Percentiles rank a stretch among this genome's conserved stretches.
Evolutionary conservation across 2,888 invertebrate genomes (phyloP).

Genomic region (Caenorhabditis panamensis): DNA sequence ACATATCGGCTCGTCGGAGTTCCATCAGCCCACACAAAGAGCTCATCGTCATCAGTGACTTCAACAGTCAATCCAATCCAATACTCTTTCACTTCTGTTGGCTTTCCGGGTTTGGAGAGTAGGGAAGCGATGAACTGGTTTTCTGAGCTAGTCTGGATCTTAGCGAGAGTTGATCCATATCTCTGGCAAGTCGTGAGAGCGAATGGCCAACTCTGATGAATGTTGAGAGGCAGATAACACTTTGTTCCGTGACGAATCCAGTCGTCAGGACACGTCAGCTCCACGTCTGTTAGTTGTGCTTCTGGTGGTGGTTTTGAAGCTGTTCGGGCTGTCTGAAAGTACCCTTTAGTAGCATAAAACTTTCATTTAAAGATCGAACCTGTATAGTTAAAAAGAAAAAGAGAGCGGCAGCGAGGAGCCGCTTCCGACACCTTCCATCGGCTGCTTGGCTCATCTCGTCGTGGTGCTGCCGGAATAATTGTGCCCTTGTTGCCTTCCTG

Average conservation of each 20-base stretch:
- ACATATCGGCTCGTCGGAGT: slow-evolving; percentile 77
- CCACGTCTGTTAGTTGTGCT: slow-evolving; percentile 66
- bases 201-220: slow-evolving; percentile 80
- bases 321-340: slow-evolving; percentile 34
- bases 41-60: slow-evolving; percentile 63
- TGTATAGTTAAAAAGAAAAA: neutral
- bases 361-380: neutral
- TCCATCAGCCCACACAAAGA: slow-evolving; percentile 81
- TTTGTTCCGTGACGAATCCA: slow-evolving; percentile 78
- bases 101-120: slow-evolving; percentile 83
- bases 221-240: slow-evolving; percentile 76
- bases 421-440: slow-evolving; percentile 49
- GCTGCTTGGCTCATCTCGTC: slow-evolving; percentile 18
- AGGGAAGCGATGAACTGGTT: slow-evolving; percentile 92
- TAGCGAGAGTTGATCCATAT: slow-evolving; percentile 94
- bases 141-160: slow-evolving; percentile 92
- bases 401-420: slow-evolving; percentile 27
- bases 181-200: slow-evolving; percentile 84
- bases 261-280: slow-evolving; percentile 77
- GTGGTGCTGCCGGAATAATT: slow-evolving; percentile 38
- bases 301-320: slow-evolving; percentile 36
- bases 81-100: slow-evolving; percentile 66
- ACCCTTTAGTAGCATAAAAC: neutral
- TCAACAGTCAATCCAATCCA: slow-evolving; percentile 77
- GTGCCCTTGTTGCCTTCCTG: slow-evolving; percentile 14